Percentiles rank a stretch among this genome's conserved stretches.
These are phyloP conservation scores for Bothrops jararaca DNA, from an alignment of 2,113 vertebrate species.

Conservation along the genomic window DNA sequence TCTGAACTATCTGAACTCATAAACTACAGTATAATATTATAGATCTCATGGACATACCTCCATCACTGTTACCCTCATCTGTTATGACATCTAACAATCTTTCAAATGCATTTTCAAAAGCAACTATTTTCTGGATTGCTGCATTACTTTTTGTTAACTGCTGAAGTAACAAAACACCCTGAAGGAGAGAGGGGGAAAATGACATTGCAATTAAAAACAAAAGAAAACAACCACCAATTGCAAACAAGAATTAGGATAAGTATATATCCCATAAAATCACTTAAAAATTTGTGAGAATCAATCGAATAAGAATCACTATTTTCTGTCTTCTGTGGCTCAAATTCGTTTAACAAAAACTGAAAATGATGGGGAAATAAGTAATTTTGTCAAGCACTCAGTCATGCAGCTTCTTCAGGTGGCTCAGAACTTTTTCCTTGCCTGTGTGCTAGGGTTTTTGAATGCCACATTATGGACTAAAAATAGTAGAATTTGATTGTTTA, in stretches of 20 bases:
- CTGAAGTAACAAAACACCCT: constrained; percentile 92
- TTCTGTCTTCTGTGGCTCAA: neutral
- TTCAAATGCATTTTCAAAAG: constrained; percentile 97
- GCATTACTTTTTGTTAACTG: constrained; percentile 95
- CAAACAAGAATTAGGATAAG: neutral
- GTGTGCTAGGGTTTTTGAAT: neutral
- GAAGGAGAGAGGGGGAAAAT: neutral
- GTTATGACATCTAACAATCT: constrained; percentile 94
- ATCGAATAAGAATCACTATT: neutral
- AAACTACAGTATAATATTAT: neutral
- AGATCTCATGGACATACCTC: constrained; percentile 75
- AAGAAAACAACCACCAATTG: neutral
- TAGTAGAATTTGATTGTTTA: neutral
- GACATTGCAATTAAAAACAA: neutral
- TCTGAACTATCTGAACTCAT: neutral
- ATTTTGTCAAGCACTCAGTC: neutral
- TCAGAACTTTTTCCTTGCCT: neutral
- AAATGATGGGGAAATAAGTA: neutral
- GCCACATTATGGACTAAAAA: neutral
- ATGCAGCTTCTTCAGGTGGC: neutral
- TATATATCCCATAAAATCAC: neutral
- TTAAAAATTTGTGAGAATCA: neutral
- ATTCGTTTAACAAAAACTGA: neutral
- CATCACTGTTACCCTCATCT: constrained; percentile 94
- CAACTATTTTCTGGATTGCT: constrained; percentile 98